Evolutionary conservation across 2,797 vertebrate species (phyloP).

Genomic region (Taeniopygia guttata): DNA sequence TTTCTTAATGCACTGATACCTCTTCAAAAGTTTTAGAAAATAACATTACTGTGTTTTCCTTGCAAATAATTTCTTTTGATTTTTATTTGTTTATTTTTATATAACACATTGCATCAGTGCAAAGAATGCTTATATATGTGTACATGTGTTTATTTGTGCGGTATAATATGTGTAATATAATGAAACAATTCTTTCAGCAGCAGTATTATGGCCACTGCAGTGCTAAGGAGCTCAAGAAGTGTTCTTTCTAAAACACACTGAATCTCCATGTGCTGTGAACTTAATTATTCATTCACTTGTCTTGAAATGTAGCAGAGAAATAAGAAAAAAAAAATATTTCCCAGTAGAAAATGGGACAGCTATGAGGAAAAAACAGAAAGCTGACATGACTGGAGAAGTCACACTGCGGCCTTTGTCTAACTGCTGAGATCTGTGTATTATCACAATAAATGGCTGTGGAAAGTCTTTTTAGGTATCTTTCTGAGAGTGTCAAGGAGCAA

Average conservation of each 20-base stretch:
- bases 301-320: not conserved
- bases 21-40: not conserved
- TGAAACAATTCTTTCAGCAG: not conserved
- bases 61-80: not conserved
- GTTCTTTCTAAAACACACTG: not conserved
- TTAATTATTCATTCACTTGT: not conserved
- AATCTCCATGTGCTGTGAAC: not conserved
- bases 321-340: not conserved
- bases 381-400: not conserved
- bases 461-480: not conserved
- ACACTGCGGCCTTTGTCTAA: not conserved
- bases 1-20: not conserved
- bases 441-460: not conserved
- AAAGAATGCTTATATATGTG: accelerated
- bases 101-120: not conserved
- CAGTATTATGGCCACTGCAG: accelerated
- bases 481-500: not conserved
- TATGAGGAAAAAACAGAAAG: not conserved
- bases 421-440: not conserved
- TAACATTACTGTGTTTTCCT: not conserved
- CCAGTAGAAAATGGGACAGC: not conserved
- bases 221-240: not conserved
- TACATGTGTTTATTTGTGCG: not conserved
- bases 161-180: not conserved
- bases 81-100: not conserved